Conservation (phyloP, 1,140 invertebrate species). For the Gryllus bimaculatus region DNA sequence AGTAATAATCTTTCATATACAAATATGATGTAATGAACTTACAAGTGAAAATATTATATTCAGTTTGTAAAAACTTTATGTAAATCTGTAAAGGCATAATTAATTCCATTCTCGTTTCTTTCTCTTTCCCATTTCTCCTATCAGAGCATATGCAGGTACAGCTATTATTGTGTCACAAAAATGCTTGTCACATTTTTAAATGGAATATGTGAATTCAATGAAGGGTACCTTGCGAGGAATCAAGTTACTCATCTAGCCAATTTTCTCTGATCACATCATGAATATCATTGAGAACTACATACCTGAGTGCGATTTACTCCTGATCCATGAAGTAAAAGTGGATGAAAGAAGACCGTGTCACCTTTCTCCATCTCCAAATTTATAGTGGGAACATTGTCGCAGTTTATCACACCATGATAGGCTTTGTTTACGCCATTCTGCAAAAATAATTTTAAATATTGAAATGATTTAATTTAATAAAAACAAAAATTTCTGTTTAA, state of each 20-base stretch:
- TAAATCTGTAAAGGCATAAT: too few species aligned
- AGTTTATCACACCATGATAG: slow-evolving; percentile 68
- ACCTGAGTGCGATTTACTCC: slow-evolving; percentile 66
- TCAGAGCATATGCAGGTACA: too few species aligned
- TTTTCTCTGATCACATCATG: background rate
- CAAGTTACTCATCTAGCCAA: background rate
- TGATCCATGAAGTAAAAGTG: slow-evolving; percentile 76
- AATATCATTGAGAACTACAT: slow-evolving; percentile 17
- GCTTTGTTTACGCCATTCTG: slow-evolving; percentile 57
- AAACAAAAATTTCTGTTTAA: too few species aligned
- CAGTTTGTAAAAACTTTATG: too few species aligned
- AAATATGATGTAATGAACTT: too few species aligned
- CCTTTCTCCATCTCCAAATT: slow-evolving; percentile 72
- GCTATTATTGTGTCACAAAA: background rate
- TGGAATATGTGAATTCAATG: background rate
- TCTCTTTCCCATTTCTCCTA: too few species aligned
- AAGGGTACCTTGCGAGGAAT: background rate
- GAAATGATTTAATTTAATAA: background rate
- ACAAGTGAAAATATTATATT: too few species aligned
- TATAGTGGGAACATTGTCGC: slow-evolving; percentile 39
- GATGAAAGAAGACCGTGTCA: slow-evolving; percentile 88
- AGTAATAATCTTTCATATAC: too few species aligned
- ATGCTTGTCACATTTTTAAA: too few species aligned
- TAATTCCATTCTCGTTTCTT: too few species aligned
- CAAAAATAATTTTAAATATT: slow-evolving; percentile 23